phyloP scores from a whole-genome alignment of 2,888 invertebrate species.

The Halictus ligatus region DNA sequence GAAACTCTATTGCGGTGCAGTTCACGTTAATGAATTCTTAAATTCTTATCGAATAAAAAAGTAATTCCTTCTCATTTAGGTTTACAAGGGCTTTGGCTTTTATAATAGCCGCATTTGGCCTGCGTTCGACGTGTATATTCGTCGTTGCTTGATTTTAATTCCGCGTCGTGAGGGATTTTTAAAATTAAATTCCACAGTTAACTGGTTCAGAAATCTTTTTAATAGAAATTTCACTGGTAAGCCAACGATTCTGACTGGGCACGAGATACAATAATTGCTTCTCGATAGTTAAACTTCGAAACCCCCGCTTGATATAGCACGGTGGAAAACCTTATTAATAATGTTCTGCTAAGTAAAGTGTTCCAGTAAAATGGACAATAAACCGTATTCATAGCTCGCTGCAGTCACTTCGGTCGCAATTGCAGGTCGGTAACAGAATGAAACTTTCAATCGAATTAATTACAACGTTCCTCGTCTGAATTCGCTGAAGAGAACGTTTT shows the following conservation, averaged over 20 bases:
- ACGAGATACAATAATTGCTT: neutral
- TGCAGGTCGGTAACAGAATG: neutral
- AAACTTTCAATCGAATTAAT: constrained; percentile 1
- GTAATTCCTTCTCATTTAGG: too few relatives aligned
- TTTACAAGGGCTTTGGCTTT: too few relatives aligned
- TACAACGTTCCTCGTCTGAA: neutral
- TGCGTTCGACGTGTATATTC: too few relatives aligned
- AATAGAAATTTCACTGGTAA: neutral
- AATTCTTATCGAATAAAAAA: too few relatives aligned
- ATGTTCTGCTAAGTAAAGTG: neutral
- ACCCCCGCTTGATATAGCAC: neutral
- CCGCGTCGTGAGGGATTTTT: too few relatives aligned
- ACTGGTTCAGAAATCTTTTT: neutral
- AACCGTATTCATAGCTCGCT: neutral
- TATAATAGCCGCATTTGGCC: too few relatives aligned
- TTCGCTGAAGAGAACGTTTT: neutral
- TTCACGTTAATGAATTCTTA: too few relatives aligned
- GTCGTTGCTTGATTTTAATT: too few relatives aligned
- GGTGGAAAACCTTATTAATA: neutral
- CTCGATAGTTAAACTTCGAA: neutral
- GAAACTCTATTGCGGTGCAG: too few relatives aligned
- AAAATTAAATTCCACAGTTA: too few relatives aligned
- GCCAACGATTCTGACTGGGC: neutral
- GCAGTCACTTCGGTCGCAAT: neutral
- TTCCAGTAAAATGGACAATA: neutral